These are phyloP conservation scores for Petrocephalus sullivani DNA, from an alignment of 2,797 vertebrate species.

Conservation along the genomic window DNA sequence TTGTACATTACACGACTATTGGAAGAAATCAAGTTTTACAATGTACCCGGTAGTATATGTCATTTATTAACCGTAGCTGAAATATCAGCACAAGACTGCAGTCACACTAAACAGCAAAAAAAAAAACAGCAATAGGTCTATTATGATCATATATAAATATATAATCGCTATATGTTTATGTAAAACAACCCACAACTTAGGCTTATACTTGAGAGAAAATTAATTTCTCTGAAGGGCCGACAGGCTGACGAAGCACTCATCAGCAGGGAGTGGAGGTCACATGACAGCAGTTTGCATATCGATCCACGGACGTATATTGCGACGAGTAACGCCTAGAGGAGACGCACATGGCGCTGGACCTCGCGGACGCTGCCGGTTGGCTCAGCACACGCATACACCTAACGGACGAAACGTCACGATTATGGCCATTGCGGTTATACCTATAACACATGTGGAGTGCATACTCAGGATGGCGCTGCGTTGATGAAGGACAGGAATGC, in stretches of 20 bases:
- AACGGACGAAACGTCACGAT: conserved; percentile 60
- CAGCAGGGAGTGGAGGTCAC: conserved; percentile 64
- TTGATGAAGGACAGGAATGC: conserved; percentile 57
- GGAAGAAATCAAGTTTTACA: conserved; percentile 72
- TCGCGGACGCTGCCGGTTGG: conserved; percentile 58
- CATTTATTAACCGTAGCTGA: conserved; percentile 64
- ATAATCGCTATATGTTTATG: conserved; percentile 45
- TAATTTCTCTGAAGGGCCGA: conserved; percentile 50
- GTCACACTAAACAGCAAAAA: conserved; percentile 66
- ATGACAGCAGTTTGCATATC: conserved; percentile 72
- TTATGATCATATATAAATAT: conserved; percentile 37
- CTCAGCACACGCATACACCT: conserved; percentile 65
- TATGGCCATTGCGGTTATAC: conserved; percentile 52
- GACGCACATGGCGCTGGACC: conserved; percentile 52
- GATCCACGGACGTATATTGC: conserved; percentile 65
- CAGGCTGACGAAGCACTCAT: conserved; percentile 48
- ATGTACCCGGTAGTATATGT: conserved; percentile 76
- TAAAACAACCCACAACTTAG: conserved; percentile 51
- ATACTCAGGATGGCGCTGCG: conserved; percentile 55
- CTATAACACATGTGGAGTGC: conserved; percentile 41
- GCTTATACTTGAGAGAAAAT: conserved; percentile 22
- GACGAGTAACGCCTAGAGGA: conserved; percentile 64
- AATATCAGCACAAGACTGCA: conserved; percentile 69
- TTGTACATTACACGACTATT: conserved; percentile 50
- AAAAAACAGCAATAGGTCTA: conserved; percentile 27